A percentile compares a stretch with the other conserved stretches of the same genome.
Conservation (phyloP, 2,113 vertebrate species). For the Octodon degus region DNA sequence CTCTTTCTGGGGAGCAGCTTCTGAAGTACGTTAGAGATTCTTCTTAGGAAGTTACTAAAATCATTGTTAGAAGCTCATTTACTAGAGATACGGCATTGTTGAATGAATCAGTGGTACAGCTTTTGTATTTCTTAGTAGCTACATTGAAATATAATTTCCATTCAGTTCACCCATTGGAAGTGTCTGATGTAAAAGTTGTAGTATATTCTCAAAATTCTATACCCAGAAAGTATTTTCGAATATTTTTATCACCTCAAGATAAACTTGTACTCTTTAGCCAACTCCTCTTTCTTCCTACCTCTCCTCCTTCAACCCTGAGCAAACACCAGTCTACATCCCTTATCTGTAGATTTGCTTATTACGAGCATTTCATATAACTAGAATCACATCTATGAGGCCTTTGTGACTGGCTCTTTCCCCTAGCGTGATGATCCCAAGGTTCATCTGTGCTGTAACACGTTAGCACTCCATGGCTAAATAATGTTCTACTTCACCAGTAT, state of each 20-base stretch:
- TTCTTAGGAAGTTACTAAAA: not conserved
- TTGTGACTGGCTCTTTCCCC: not conserved
- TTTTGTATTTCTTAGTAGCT: not conserved
- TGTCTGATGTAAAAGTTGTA: not conserved
- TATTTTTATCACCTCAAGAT: not conserved
- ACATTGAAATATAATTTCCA: constrained; percentile 7
- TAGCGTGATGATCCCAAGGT: not conserved
- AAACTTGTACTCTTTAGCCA: not conserved
- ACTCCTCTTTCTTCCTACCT: no score
- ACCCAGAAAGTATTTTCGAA: not conserved
- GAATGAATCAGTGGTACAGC: not conserved
- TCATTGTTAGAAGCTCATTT: not conserved
- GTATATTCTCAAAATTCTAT: not conserved
- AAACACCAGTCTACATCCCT: not conserved
- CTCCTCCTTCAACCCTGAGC: not conserved
- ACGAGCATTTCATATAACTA: not conserved
- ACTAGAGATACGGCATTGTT: not conserved
- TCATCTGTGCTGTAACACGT: not conserved
- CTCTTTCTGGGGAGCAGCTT: not conserved
- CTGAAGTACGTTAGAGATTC: not conserved
- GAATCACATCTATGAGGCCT: not conserved
- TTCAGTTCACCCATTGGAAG: not conserved
- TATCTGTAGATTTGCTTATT: not conserved
- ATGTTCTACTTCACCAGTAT: not conserved
- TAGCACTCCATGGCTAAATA: not conserved